phyloP scores from a whole-genome alignment of 2,113 vertebrate species.

The Solenodon paradoxus region DNA sequence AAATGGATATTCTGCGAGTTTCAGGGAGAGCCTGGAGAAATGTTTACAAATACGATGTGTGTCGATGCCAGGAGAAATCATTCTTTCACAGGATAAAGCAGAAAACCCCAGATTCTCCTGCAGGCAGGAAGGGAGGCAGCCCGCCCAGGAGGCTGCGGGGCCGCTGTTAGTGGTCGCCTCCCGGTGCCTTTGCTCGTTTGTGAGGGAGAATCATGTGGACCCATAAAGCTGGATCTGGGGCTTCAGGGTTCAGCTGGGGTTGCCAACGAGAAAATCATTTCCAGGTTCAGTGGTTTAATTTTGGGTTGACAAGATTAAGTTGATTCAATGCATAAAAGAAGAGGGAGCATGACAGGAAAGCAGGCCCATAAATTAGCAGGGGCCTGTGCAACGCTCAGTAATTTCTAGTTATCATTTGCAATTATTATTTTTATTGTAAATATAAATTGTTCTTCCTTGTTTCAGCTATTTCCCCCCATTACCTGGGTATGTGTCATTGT shows the following conservation, averaged over 20 bases:
- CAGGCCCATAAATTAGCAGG: rapidly evolving
- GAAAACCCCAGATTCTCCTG: neutral
- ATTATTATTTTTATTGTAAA: neutral
- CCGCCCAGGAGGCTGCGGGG: neutral
- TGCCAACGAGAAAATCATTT: neutral
- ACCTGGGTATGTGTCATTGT: neutral
- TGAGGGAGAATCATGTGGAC: neutral
- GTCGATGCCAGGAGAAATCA: conserved; percentile 41
- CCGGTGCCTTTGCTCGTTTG: neutral
- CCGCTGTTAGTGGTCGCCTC: neutral
- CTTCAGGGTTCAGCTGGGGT: neutral
- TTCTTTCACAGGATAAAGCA: neutral
- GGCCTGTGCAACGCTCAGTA: rapidly evolving
- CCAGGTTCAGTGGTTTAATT: neutral
- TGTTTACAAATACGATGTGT: conserved; percentile 58
- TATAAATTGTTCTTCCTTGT: neutral
- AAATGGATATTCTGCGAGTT: conserved; percentile 39
- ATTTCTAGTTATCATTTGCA: neutral
- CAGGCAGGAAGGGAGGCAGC: neutral
- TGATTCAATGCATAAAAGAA: neutral
- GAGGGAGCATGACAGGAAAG: rapidly evolving
- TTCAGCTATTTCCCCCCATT: neutral
- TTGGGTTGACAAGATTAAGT: neutral
- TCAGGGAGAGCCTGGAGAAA: conserved; percentile 34
- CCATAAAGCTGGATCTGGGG: rapidly evolving